Conservation (phyloP, 2,888 invertebrate species). For the Julus scanicus region DNA sequence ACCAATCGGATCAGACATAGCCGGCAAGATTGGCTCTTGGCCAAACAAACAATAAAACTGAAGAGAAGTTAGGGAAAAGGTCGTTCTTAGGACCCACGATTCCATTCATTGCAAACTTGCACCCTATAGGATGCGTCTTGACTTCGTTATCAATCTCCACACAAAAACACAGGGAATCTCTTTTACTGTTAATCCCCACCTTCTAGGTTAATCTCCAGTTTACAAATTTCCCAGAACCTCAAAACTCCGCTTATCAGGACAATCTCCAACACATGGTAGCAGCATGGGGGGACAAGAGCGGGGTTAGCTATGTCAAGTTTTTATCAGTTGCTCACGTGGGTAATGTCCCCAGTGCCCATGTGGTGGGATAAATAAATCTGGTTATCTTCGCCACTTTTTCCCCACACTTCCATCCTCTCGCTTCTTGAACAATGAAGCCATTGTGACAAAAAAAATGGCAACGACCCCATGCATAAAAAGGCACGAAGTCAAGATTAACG, state of each 20-base stretch:
- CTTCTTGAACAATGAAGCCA: slow-evolving; percentile 7
- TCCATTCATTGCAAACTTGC: background rate
- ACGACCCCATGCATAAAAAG: background rate
- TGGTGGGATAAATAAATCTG: slow-evolving; percentile 33
- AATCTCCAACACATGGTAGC: slow-evolving; percentile 33
- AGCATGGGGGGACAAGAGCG: background rate
- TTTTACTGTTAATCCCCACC: slow-evolving; percentile 7
- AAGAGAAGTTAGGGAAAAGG: background rate
- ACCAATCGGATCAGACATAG: too few relatives aligned
- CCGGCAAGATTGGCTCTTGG: background rate
- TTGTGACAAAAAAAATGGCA: background rate
- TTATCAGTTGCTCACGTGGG: background rate
- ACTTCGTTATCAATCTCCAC: slow-evolving; percentile 12
- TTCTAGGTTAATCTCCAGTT: background rate
- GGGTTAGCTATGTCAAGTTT: background rate
- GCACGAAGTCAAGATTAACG: background rate
- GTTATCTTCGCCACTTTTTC: slow-evolving; percentile 21
- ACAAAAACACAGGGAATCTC: background rate
- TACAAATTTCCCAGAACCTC: slow-evolving; percentile 14
- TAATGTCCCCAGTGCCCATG: slow-evolving; percentile 10
- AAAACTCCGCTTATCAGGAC: background rate
- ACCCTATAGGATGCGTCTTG: background rate
- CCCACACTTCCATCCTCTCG: background rate
- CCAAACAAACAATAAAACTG: too few relatives aligned
- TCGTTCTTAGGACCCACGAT: background rate